Conservation (phyloP, 2,797 vertebrate genomes). For the Neosalanx taihuensis region DNA sequence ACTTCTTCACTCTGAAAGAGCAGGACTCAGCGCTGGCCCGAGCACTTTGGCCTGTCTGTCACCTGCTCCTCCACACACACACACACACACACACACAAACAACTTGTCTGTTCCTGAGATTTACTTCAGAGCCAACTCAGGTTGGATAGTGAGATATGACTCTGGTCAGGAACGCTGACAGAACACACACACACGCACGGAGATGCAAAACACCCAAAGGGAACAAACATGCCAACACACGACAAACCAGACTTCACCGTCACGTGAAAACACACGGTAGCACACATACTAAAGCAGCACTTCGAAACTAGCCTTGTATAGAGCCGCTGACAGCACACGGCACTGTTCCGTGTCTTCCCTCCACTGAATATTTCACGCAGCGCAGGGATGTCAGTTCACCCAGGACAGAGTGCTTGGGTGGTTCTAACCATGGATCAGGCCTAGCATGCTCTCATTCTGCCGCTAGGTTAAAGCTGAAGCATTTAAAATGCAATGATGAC, state of each 20-base stretch:
- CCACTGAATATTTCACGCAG: neutral
- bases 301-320: no score
- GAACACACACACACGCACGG: neutral
- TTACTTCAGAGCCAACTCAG: neutral
- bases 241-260: no score
- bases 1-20: constrained; percentile 57
- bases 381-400: neutral
- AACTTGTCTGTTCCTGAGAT: neutral
- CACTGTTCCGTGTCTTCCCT: neutral
- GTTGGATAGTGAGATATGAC: neutral
- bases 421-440: constrained; percentile 8
- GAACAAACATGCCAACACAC: no score
- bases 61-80: neutral
- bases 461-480: constrained; percentile 1
- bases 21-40: constrained; percentile 21
- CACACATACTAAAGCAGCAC: no score
- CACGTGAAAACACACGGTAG: no score
- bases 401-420: no score
- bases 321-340: no score
- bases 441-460: neutral
- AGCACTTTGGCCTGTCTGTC: constrained; percentile 24
- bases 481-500: neutral
- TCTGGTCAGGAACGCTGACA: neutral
- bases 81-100: constrained; percentile 12
- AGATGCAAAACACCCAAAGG: neutral